These are phyloP conservation scores for Brachystomella parvula DNA, from an alignment of 1,140 invertebrate genomes.

Conservation along the genomic window DNA sequence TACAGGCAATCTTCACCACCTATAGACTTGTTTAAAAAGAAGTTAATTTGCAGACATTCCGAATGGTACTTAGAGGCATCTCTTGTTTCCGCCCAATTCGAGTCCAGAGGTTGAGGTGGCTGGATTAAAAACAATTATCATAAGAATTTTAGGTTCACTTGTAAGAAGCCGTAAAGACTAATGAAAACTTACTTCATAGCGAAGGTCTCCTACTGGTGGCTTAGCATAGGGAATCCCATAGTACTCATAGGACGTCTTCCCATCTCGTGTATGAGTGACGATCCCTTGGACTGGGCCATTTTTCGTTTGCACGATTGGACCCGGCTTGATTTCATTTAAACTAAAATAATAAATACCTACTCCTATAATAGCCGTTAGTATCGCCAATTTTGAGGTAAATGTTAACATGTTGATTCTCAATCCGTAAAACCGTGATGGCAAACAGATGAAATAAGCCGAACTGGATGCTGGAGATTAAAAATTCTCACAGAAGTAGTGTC, in stretches of 20 bases:
- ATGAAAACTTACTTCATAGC: slow-evolving; percentile 6
- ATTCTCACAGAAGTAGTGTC: too few relatives aligned
- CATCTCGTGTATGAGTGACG: background rate
- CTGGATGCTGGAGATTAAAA: too few relatives aligned
- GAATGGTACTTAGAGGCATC: background rate
- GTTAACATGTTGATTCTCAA: background rate
- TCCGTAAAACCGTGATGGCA: background rate
- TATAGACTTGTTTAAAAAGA: background rate
- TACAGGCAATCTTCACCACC: slow-evolving; percentile 12
- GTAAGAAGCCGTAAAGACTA: background rate
- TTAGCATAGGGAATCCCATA: slow-evolving; percentile 13
- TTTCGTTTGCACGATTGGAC: background rate
- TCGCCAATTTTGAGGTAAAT: background rate
- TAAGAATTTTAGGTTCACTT: background rate
- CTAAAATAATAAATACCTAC: background rate
- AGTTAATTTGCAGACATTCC: background rate
- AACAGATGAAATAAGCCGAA: background rate
- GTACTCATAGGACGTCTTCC: slow-evolving; percentile 2
- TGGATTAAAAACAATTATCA: background rate
- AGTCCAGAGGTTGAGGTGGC: background rate
- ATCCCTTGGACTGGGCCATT: slow-evolving; percentile 10
- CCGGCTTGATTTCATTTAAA: background rate
- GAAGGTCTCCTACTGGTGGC: background rate
- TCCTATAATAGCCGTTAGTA: background rate
- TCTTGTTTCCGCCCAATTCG: background rate